Evolutionary conservation across 1,140 invertebrate genomes (phyloP).

Genomic region (Meloidogyne exigua): DNA sequence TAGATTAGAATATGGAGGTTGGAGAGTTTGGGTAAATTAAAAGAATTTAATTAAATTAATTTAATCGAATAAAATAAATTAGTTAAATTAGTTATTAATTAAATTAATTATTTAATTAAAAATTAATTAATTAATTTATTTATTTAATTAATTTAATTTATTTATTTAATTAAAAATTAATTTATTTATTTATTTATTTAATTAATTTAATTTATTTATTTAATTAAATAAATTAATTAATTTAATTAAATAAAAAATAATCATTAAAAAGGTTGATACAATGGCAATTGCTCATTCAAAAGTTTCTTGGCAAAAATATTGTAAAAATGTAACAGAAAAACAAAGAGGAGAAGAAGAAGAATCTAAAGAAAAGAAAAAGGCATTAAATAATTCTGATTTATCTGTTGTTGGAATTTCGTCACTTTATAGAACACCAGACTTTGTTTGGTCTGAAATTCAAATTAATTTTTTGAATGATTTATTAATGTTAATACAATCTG

Average conservation of each 20-base stretch:
- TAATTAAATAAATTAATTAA: neutral
- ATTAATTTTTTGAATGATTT: conserved; percentile 92
- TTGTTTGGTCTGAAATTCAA: conserved; percentile 98
- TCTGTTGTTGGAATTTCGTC: conserved; percentile 68
- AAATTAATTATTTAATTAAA: neutral
- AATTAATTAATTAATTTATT: too few relatives aligned
- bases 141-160: neutral
- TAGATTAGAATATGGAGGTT: conserved; percentile 98
- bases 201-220: neutral
- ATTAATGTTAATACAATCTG: conserved; percentile 91
- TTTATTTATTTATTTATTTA: neutral
- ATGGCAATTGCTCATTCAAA: conserved; percentile 98
- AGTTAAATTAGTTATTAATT: neutral
- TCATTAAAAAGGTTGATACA: conserved; percentile 74
- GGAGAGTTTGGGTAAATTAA: conserved; percentile 86
- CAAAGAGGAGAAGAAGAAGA: conserved; percentile 24
- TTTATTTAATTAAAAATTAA: too few relatives aligned
- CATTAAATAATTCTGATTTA: conserved; percentile 20
- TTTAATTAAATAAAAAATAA: too few relatives aligned
- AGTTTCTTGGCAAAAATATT: conserved; percentile 61
- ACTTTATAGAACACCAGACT: conserved; percentile 96
- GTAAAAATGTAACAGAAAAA: conserved; percentile 34
- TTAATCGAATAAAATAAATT: too few relatives aligned
- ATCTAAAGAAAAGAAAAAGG: conserved; percentile 23
- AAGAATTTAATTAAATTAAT: too few relatives aligned